Percentiles rank a stretch among this genome's conserved stretches.
Evolutionary conservation across 2,113 vertebrate genomes (phyloP).

Genomic region (Rynchops niger): DNA sequence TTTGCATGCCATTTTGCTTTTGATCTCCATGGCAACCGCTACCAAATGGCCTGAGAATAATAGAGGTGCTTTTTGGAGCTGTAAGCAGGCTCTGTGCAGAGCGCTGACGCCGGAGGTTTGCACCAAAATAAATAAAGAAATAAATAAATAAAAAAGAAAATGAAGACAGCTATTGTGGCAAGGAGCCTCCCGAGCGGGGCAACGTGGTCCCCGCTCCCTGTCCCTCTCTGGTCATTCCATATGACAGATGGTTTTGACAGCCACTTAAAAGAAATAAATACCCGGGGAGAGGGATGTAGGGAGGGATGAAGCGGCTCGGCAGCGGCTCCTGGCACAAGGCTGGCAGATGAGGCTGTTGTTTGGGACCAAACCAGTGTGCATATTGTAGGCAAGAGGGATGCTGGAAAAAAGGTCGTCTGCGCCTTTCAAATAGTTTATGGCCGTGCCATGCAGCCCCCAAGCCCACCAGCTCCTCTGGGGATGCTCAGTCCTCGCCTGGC

Average conservation of each 20-base stretch:
- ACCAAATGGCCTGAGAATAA: conserved; percentile 78
- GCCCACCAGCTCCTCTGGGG: not conserved
- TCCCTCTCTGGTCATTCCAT: fast-evolving
- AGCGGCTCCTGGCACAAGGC: not conserved
- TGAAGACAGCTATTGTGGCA: not conserved
- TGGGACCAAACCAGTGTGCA: not conserved
- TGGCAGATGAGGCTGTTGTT: not conserved
- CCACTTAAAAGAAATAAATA: not conserved
- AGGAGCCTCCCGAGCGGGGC: fast-evolving
- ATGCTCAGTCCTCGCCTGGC: fast-evolving
- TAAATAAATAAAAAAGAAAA: not conserved
- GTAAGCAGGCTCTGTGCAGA: conserved; percentile 36
- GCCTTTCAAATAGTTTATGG: not conserved
- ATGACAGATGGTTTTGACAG: not conserved
- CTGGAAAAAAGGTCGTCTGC: not conserved
- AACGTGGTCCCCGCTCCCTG: not conserved
- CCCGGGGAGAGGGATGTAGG: not conserved
- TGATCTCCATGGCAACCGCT: conserved; percentile 79
- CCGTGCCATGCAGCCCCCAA: fast-evolving
- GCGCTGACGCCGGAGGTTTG: conserved; percentile 14
- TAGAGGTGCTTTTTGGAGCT: conserved; percentile 62
- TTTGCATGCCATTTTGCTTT: conserved; percentile 81
- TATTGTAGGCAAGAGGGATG: not conserved
- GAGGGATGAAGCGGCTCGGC: not conserved
- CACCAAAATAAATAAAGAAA: conserved; percentile 26